Evolutionary conservation across 92 coral and sea anemone species (phyloP).

Genomic region (Heteractis magnifica): DNA sequence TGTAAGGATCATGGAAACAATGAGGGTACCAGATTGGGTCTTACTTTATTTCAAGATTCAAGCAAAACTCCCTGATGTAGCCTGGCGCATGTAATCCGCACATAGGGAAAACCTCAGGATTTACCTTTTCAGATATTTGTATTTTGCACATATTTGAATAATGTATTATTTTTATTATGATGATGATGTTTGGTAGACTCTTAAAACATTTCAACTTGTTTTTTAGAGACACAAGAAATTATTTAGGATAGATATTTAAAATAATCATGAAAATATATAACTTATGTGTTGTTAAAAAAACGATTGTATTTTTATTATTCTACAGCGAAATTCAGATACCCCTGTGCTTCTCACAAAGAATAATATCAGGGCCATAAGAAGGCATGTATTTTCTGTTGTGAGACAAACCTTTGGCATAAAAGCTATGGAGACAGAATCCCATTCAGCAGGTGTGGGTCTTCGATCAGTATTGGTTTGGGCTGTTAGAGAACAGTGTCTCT

Average conservation of each 20-base stretch:
- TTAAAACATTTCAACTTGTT: too few species aligned
- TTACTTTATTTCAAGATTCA: slow-evolving; percentile 49
- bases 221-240: too few species aligned
- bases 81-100: slow-evolving; percentile 52
- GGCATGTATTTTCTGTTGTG: slow-evolving; percentile 24
- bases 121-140: too few species aligned
- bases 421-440: slow-evolving; percentile 19
- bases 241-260: too few species aligned
- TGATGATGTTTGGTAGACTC: too few species aligned
- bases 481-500: slow-evolving; percentile 36
- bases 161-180: too few species aligned
- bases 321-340: slow-evolving; percentile 32
- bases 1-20: too few species aligned
- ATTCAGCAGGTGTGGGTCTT: slow-evolving; percentile 31
- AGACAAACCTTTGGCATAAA: slow-evolving; percentile 15
- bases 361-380: slow-evolving; percentile 29
- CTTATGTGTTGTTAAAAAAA: too few species aligned
- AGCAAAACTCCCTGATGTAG: slow-evolving; percentile 46
- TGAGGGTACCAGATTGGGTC: too few species aligned
- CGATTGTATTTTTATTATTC: neutral
- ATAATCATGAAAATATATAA: too few species aligned
- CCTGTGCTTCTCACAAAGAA: slow-evolving; percentile 41
- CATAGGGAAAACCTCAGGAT: too few species aligned
- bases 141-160: too few species aligned
- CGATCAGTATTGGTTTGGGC: slow-evolving; percentile 43